Evolutionary conservation across 2,113 vertebrate species (phyloP), one percentile per base, ranked within the genome.

Genomic region (Phainopepla nitens): DNA sequence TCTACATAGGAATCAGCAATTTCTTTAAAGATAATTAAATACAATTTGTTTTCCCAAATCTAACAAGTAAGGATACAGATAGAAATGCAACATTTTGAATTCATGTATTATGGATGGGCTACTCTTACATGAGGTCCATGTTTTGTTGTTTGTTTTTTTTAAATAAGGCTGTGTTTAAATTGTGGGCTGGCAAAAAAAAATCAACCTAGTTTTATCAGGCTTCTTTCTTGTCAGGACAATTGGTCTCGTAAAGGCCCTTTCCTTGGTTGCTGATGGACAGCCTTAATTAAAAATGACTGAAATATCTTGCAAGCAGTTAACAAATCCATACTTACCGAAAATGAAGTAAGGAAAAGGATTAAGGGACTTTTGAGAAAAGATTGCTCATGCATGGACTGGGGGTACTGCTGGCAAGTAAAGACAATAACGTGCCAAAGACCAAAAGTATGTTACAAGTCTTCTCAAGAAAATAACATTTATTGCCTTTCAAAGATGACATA

Each of bases 401-500:
- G 41, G 41, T 18, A 64, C 35, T 81, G 65, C 35, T 27, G 49
- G 49, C 3, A 75, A 16, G 56, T 72, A 85, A 80, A 53, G 21
- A 77, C 14, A 83, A 22, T 17, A 77, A 51, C 5, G 47, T 5
- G 15, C 68, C 88, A 75, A 91, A 89, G 36, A 84, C 19, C 0
- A 1, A 56, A 86, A 89, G 47, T 41, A 47, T 23, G 24, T 47
- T 75, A 72, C 56, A 73, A 69, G n/a, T 57, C 83, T 92, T 89
- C 87, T 61, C 65, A 82, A 87, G 70, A 83, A 94, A 94, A 70
- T 61, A 94, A 66, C 70, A 87, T 54, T 91, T 84, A 91, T 47
- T 91, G 70, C 83, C 65, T 87, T 94, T 89, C 91, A 80, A 50
- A 77, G 58, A 77, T 87, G 91, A 96, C 91, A 94, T 91, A 91